Evolutionary conservation across 2,113 vertebrate genomes (phyloP), one percentile per base, ranked within the genome.

Genomic region (Lycocorax pyrrhopterus): DNA sequence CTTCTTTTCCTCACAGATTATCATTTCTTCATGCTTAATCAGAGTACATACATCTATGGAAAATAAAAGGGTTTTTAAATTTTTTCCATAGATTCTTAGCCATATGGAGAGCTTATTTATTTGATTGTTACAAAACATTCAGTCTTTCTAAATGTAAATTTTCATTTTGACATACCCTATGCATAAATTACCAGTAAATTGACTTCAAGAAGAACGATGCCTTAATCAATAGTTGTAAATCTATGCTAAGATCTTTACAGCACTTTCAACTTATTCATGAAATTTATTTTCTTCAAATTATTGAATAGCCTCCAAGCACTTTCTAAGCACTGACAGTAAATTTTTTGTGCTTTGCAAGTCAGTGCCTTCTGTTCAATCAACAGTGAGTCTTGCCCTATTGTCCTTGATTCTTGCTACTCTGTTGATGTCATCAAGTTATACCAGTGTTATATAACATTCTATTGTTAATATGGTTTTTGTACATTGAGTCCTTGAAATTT

Each of bases 211-310:
- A 96, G 79, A 97, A 32, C 43, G 55, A 93, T 93, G 52, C 95
- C 66, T 90, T 96, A 96, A 95, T 97, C 90, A 92, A 29, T 81
- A 9, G 59, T 7, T 91, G 51, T 92, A 97, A 82, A 94, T 80
- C 53, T 90, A 27, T 72, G 77, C 33, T 87, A 47, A 95, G 62
- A 66, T 59, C 26, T 63, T 84, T 53, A 90, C 5, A 75, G 26
- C 32, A 78, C 52, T 51, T 86, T 58, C 88, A 49, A 59, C 3
- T 90, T 77, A 94, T 53, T 84, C 4, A 81, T 3, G 7, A 60
- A 63, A 78, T 43, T 90, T 44, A 39, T 87, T 87, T 74, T 75
- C 29, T 59, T 66, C 8, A 9, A 95, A 59, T 88, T 93, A 87
- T 43, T 47, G 35, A 88, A 56, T 53, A 87, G 35, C 19, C 55